phyloP scores from a whole-genome alignment of 2,113 vertebrate species.

The Meriones unguiculatus region DNA sequence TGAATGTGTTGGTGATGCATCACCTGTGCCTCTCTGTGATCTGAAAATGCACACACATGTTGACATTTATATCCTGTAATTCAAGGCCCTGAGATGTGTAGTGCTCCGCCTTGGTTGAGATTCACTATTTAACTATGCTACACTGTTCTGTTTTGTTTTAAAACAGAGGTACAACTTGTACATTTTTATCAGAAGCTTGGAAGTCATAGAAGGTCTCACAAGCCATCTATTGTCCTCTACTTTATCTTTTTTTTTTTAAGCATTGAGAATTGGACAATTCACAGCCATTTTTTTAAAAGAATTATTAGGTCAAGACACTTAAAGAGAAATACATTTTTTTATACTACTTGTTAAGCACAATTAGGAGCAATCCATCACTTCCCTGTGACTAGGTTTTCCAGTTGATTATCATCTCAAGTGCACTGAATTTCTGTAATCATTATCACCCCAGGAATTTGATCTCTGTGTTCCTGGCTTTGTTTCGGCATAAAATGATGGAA shows the following conservation, averaged over 20 bases:
- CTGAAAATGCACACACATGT: background rate
- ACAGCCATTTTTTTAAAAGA: background rate
- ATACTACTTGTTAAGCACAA: slow-evolving; percentile 49
- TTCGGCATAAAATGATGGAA: slow-evolving; percentile 55
- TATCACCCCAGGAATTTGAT: slow-evolving; percentile 51
- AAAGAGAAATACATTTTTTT: slow-evolving; percentile 57
- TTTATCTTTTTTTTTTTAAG: slow-evolving; percentile 31
- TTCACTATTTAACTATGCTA: background rate
- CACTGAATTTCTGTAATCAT: slow-evolving; percentile 28
- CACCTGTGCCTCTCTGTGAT: background rate
- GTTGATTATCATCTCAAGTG: slow-evolving; percentile 46
- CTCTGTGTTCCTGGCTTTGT: slow-evolving; percentile 58
- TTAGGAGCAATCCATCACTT: slow-evolving; percentile 33
- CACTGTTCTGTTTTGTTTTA: background rate
- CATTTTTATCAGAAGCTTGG: background rate
- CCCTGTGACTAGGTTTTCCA: slow-evolving; percentile 16
- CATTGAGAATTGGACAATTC: slow-evolving; percentile 19
- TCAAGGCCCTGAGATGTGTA: background rate
- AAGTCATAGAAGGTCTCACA: background rate
- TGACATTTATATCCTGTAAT: background rate
- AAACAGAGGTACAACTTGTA: background rate
- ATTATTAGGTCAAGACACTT: slow-evolving; percentile 49
- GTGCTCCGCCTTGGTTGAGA: background rate
- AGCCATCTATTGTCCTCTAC: background rate
- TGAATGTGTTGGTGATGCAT: background rate